Percentiles rank a stretch among this genome's conserved stretches.
Conservation (phyloP, 2,888 invertebrate species). For the Hemaris fuciformis region DNA sequence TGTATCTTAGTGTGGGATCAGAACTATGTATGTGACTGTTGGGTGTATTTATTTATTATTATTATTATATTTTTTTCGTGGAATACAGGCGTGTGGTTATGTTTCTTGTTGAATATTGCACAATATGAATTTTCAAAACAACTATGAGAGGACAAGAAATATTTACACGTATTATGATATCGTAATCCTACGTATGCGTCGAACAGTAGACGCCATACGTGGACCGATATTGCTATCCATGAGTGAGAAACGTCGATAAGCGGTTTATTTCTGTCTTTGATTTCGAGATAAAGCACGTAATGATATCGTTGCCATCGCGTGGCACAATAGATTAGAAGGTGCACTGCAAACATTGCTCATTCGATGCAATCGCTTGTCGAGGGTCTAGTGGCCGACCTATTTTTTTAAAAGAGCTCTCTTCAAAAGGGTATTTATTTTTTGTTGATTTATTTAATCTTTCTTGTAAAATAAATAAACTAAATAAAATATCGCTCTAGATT, state of each 20-base stretch:
- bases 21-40: too few relatives aligned
- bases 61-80: too few relatives aligned
- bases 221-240: background rate
- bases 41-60: too few relatives aligned
- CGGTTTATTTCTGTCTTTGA: constrained; percentile 16
- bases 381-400: background rate
- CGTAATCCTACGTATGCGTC: background rate
- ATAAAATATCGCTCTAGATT: too few relatives aligned
- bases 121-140: background rate
- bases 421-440: background rate
- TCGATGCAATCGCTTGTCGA: background rate
- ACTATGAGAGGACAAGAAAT: background rate
- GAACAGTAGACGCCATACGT: background rate
- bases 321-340: background rate
- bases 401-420: too few relatives aligned
- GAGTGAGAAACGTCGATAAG: background rate
- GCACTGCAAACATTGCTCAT: too few relatives aligned
- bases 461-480: too few relatives aligned
- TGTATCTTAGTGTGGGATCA: too few relatives aligned
- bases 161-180: background rate
- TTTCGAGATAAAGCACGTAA: constrained; percentile 1
- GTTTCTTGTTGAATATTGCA: too few relatives aligned
- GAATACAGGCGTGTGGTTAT: too few relatives aligned
- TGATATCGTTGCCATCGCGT: too few relatives aligned
- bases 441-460: too few relatives aligned